Evolutionary conservation across 2,888 invertebrate genomes (phyloP), one percentile per base, ranked within the genome.

Genomic region (Fragum sueziense): DNA sequence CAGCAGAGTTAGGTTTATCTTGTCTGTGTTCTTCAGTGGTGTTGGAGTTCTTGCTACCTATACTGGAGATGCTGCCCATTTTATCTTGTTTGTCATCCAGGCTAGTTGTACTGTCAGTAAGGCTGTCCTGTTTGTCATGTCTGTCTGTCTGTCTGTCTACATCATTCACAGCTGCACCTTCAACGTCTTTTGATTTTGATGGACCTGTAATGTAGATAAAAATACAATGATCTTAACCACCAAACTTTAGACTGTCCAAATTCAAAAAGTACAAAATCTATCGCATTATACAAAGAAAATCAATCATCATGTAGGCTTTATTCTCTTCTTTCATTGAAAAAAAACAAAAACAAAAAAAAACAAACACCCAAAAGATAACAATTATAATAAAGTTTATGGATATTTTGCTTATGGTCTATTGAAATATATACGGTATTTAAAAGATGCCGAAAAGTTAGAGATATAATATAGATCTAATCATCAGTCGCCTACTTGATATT

Each of bases 51-150:
- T 72, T 69, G 22, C 79, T 79, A 33, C 57, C 70, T 29, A 75
- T 27, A 57, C 77, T 81, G 27, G 65, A 52, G 61, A 59, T 59
- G 17, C 73, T 79, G 61, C 76, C 72, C 74, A 73, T 76, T 31
- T 68, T 77, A 37, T 61, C 62, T 25, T 70, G 54, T 52, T 70
- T 41, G 47, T 47, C n/a, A 52, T 70, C 65, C 1, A 65, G 27
- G 14, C 47, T 65, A 37, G 17, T 22, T 25, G 37, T 37, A 65
- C 67, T 65, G 47, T 34, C 70, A 17, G 41, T 74, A 27, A 34
- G 57, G 51, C 59, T 62, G 65, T 37, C 6, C 9, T 29, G 27
- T 31, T 65, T 31, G 47, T 70, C 47, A 59, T 73, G 27, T 61
- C 33, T 11, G 37, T 34, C 70, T 74, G 27, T 65, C 3, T 47